Evolutionary conservation across 2,113 vertebrate genomes (phyloP).

Genomic region (Dinomys branickii): DNA sequence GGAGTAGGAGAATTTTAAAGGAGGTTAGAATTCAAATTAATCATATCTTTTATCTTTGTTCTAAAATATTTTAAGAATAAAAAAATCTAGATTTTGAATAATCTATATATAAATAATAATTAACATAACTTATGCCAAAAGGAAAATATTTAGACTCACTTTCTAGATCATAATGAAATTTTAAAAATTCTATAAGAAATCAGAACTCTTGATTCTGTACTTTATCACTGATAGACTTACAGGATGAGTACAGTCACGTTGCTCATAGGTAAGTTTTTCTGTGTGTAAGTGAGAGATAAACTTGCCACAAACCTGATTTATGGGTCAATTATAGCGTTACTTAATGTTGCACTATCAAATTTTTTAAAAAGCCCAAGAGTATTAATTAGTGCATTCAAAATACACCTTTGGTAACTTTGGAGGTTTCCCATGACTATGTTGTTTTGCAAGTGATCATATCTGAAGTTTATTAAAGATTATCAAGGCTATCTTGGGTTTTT

Average conservation of each 20-base stretch:
- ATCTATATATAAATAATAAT: neutral
- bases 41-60: constrained; percentile 21
- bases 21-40: constrained; percentile 6
- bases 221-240: neutral
- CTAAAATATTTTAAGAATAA: constrained; percentile 45
- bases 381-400: constrained; percentile 72
- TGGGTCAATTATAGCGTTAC: constrained; percentile 38
- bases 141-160: neutral
- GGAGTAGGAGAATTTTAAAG: constrained; percentile 18
- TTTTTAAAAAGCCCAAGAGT: neutral
- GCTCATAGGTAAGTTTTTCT: constrained; percentile 10
- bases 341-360: constrained; percentile 37
- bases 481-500: constrained; percentile 23
- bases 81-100: constrained; percentile 11
- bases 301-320: neutral
- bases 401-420: neutral
- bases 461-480: neutral
- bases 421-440: neutral
- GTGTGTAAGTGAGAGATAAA: neutral
- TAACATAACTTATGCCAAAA: neutral
- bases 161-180: neutral
- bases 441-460: neutral
- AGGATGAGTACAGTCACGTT: neutral
- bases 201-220: neutral
- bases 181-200: neutral